phyloP scores from a whole-genome alignment of 2,888 invertebrate genomes.

The Orchesella flavescens region DNA sequence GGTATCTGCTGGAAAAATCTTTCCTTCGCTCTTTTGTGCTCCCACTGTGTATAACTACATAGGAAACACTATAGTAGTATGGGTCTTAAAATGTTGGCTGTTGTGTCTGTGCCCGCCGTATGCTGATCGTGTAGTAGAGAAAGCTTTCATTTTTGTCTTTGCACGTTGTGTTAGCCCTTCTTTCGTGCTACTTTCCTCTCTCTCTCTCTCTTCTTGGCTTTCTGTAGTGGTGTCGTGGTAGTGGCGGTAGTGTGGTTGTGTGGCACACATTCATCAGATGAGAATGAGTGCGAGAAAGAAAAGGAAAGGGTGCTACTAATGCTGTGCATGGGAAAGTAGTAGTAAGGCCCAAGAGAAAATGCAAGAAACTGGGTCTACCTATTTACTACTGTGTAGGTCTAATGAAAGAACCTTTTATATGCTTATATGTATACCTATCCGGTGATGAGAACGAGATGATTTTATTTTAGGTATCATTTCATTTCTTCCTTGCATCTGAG shows the following conservation, averaged over 20 bases:
- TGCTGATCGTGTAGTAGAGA: neutral
- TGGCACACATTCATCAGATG: conserved; percentile 54
- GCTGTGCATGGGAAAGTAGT: neutral
- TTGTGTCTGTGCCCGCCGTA: neutral
- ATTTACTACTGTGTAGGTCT: neutral
- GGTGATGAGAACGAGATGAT: too few species aligned
- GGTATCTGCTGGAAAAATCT: conserved; percentile 34
- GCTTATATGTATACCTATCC: too few species aligned
- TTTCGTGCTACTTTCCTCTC: conserved; percentile 20
- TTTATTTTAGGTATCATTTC: conserved; percentile 42
- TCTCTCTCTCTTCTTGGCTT: conserved; percentile 28
- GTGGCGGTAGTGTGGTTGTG: conserved; percentile 45
- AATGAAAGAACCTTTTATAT: neutral
- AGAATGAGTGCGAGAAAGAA: conserved; percentile 7
- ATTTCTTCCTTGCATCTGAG: conserved; percentile 40
- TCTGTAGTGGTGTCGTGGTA: conserved; percentile 30
- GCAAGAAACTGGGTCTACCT: conserved; percentile 24
- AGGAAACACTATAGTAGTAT: neutral
- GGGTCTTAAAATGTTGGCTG: neutral
- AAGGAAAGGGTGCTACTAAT: too few species aligned
- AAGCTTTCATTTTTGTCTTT: neutral
- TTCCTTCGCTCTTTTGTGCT: conserved; percentile 1
- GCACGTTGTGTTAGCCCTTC: neutral
- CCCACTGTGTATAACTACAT: neutral
- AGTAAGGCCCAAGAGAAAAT: conserved; percentile 32